Base-by-base conservation (phyloP, 1,140 invertebrate species). In the Leptopilina boulardi region DNA sequence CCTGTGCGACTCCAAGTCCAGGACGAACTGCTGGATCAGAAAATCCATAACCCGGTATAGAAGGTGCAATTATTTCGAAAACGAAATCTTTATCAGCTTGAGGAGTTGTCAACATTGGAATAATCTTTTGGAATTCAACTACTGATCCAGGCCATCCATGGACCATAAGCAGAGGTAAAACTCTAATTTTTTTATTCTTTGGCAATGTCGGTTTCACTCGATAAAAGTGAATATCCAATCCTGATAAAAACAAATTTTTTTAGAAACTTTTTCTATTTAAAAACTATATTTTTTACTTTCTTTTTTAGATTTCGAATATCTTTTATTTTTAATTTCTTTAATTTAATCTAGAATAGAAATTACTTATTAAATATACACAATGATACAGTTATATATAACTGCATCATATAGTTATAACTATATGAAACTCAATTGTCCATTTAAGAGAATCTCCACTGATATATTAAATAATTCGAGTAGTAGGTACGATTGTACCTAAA, bases 71-170 rank as follows among this genome's bases (percentile, higher is more conserved):
- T 0, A 97, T 87, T 88, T 97, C 96, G 84, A 97, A 97, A 3
- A 95, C 95, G 77, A 95, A 94, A 75, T 95, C 91, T 13, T 90
- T 87, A 6, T 91, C 91, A 1, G 89, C 77, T 76, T 90, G 89
- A 0, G 92, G 91, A 9, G 91, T 93, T 0, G 93, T 95, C 11
- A 97, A 83, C 21, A 95, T 47, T 0, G 96, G 96, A 77, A 97
- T 94, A 0, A 97, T 91, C 83, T 96, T 95, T 80, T 96, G 95
- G 87, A 98, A 98, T 88, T 98, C 97, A 10, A 95, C 91, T 2
- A 98, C 92, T 0, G 96, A 96, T 30, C 97, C 97, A 2, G 97
- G 97, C 97, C 97, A 99, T 15, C 97, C 97, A 85, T 98, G 97
- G 4, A 97, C 82, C 1, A 98, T 23, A 0, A 98, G 83, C 21